phyloP scores from a whole-genome alignment of 2,113 vertebrate genomes.

The Nerophis lumbriciformis region DNA sequence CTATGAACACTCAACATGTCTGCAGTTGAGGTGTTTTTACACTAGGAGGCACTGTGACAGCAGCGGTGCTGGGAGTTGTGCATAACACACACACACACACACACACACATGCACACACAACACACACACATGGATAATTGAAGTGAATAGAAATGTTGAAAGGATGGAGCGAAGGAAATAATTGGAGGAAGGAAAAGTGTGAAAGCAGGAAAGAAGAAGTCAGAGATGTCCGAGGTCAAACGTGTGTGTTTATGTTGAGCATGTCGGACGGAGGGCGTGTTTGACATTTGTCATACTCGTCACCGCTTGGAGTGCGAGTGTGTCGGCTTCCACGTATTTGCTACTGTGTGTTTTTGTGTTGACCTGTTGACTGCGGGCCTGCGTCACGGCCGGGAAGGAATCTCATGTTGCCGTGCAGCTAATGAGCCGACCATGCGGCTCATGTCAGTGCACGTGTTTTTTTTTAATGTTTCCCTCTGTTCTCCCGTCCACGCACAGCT shows the following conservation, averaged over 20 bases:
- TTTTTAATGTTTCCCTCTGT: conserved; percentile 8
- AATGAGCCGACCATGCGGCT: conserved; percentile 12
- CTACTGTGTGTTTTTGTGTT: conserved; percentile 13
- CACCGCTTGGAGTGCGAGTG: conserved; percentile 8
- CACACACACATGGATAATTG: background rate
- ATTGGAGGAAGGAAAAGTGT: conserved; percentile 23
- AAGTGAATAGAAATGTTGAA: conserved; percentile 3
- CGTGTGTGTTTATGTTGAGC: conserved; percentile 23
- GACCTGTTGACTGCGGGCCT: conserved; percentile 34
- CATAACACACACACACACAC: background rate
- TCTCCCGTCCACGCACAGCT: background rate
- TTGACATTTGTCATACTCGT: conserved; percentile 9
- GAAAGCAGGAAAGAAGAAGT: conserved; percentile 19
- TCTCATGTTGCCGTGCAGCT: conserved; percentile 21
- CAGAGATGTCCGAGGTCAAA: conserved; percentile 29
- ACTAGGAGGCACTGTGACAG: conserved; percentile 65
- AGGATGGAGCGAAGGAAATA: background rate
- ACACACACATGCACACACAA: background rate
- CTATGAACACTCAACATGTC: background rate
- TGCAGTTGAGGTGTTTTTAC: conserved; percentile 30
- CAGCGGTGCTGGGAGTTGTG: conserved; percentile 23
- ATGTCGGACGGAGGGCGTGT: background rate
- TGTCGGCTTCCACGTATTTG: conserved; percentile 5
- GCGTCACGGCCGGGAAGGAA: conserved; percentile 24
- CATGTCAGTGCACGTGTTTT: background rate